Percentiles rank a stretch among this genome's conserved stretches.
These are phyloP conservation scores for Pseudomyrmex pallidus DNA, from an alignment of 1,140 invertebrate species.

Conservation along the genomic window DNA sequence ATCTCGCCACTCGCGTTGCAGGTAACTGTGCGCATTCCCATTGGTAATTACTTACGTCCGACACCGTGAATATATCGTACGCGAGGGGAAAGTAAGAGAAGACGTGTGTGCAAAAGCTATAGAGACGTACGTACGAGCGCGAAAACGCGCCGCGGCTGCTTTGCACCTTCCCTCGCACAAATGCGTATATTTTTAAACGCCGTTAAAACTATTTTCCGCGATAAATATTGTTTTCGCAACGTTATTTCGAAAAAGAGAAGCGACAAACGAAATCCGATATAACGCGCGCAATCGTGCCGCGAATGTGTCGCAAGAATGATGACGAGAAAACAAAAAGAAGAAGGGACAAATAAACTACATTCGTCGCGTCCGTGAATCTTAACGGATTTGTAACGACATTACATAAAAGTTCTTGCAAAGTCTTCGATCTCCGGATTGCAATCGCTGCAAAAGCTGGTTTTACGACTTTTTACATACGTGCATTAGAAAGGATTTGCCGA, in stretches of 20 bases:
- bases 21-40: slow-evolving; percentile 54
- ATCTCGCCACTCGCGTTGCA: slow-evolving; percentile 44
- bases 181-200: neutral
- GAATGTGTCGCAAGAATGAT: too few species aligned
- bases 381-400: neutral
- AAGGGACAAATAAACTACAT: neutral
- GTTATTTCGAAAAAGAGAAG: neutral
- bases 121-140: slow-evolving; percentile 1
- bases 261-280: neutral
- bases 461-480: neutral
- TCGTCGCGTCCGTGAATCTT: neutral
- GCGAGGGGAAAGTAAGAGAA: slow-evolving; percentile 41
- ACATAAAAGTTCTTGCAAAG: neutral
- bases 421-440: neutral
- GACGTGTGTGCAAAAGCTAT: slow-evolving; percentile 10
- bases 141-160: neutral
- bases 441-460: neutral
- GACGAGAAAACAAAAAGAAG: neutral
- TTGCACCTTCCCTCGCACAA: neutral
- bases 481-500: too few species aligned
- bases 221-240: too few species aligned
- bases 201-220: neutral
- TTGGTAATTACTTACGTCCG: slow-evolving; percentile 53
- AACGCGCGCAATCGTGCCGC: neutral
- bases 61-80: slow-evolving; percentile 27